Conservation (phyloP, 2,888 invertebrate genomes). For the Drosophila recens region DNA sequence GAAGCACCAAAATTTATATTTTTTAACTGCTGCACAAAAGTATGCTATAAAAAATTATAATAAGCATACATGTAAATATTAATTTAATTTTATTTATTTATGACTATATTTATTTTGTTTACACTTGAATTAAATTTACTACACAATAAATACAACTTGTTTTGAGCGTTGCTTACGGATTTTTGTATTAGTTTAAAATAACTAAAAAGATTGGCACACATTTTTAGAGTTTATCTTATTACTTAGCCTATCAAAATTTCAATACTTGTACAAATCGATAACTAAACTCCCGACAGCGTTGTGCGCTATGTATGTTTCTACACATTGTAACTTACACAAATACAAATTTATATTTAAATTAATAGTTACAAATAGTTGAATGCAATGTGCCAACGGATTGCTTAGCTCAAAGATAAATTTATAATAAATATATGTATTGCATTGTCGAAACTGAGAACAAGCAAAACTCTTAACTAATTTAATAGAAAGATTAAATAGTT, state of each 20-base stretch:
- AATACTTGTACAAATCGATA: conserved; percentile 45
- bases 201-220: conserved; percentile 69
- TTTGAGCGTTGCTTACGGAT: conserved; percentile 62
- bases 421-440: conserved; percentile 39
- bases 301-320: background rate
- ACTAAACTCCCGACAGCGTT: conserved; percentile 18
- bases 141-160: conserved; percentile 70
- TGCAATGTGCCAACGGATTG: conserved; percentile 10
- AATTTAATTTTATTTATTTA: conserved; percentile 18
- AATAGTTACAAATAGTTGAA: conserved; percentile 12
- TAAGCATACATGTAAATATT: too few species aligned
- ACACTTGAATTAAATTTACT: conserved; percentile 59
- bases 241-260: conserved; percentile 25
- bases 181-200: conserved; percentile 23
- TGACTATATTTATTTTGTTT: conserved; percentile 35
- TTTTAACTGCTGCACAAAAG: background rate
- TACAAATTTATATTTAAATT: conserved; percentile 21
- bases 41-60: conserved; percentile 14
- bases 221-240: conserved; percentile 24
- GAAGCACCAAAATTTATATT: background rate
- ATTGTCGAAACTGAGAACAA: conserved; percentile 30
- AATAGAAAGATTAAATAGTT: conserved; percentile 19
- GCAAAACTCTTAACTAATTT: conserved; percentile 38
- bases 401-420: conserved; percentile 13
- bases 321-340: conserved; percentile 9